Evolutionary conservation across 2,888 invertebrate genomes (phyloP).

Genomic region (Drosophila heteroneura): DNA sequence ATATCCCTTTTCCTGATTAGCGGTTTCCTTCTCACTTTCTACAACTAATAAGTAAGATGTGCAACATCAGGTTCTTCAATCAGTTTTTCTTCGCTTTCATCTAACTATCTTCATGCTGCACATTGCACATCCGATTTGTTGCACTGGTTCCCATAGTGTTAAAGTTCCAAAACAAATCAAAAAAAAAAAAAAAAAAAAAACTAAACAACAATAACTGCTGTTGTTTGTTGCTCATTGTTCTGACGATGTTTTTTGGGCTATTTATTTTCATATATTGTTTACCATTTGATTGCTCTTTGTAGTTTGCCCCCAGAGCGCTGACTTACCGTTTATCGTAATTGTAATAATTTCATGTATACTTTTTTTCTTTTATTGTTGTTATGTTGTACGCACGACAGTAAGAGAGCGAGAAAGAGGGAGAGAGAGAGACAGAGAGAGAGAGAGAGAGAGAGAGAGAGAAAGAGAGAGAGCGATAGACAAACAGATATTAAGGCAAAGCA

Average conservation of each 20-base stretch:
- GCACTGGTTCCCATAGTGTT: conserved; percentile 53
- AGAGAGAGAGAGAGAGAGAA: conserved; percentile 17
- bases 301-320: conserved; percentile 32
- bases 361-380: conserved; percentile 27
- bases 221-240: conserved; percentile 29
- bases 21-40: conserved; percentile 43
- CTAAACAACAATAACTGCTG: background rate
- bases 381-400: conserved; percentile 13
- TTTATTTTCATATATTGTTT: conserved; percentile 50
- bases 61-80: conserved; percentile 14
- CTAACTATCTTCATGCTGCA: conserved; percentile 30
- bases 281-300: conserved; percentile 54
- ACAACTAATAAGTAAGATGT: background rate
- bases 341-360: conserved; percentile 70
- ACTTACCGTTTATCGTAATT: conserved; percentile 72
- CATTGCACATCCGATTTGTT: conserved; percentile 49
- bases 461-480: conserved; percentile 11
- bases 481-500: conserved; percentile 52
- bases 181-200: conserved; percentile 6
- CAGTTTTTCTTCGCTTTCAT: conserved; percentile 48
- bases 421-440: background rate
- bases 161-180: background rate
- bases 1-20: conserved; percentile 23
- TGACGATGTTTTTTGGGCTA: conserved; percentile 12
- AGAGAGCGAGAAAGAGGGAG: background rate